Evolutionary conservation across 2,113 vertebrate species (phyloP).

Genomic region (Chrysochloris asiatica): DNA sequence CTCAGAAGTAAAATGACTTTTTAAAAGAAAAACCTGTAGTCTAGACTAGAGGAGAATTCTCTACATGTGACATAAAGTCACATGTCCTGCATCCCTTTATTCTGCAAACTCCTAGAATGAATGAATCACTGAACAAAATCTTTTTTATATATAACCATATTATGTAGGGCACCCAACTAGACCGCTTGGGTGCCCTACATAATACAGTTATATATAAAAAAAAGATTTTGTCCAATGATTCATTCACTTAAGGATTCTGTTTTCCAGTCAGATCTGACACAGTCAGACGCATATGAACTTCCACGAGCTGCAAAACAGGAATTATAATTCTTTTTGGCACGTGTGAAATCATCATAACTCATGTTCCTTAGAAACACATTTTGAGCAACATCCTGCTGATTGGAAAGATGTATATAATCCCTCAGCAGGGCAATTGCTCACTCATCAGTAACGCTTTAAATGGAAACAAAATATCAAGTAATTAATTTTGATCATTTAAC

Average conservation of each 20-base stretch:
- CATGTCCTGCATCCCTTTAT: background rate
- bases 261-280: constrained; percentile 24
- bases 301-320: constrained; percentile 44
- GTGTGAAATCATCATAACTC: constrained; percentile 41
- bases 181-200: background rate
- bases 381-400: constrained; percentile 47
- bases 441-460: background rate
- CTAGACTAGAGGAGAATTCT: background rate
- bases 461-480: constrained; percentile 3
- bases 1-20: too few relatives aligned
- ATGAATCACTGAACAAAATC: constrained; percentile 54
- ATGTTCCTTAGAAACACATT: background rate
- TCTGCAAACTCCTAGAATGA: background rate
- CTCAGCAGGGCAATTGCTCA: background rate
- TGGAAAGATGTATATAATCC: background rate
- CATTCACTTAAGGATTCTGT: background rate
- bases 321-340: constrained; percentile 43
- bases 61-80: background rate
- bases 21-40: background rate
- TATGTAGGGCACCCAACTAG: background rate
- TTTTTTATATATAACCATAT: background rate
- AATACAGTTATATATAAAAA: too few relatives aligned
- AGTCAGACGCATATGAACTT: constrained; percentile 53
- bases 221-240: too few relatives aligned
- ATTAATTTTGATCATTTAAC: background rate